Evolutionary conservation across 92 coral and sea anemone genomes (phyloP).

Genomic region (Heliopora coerulea): DNA sequence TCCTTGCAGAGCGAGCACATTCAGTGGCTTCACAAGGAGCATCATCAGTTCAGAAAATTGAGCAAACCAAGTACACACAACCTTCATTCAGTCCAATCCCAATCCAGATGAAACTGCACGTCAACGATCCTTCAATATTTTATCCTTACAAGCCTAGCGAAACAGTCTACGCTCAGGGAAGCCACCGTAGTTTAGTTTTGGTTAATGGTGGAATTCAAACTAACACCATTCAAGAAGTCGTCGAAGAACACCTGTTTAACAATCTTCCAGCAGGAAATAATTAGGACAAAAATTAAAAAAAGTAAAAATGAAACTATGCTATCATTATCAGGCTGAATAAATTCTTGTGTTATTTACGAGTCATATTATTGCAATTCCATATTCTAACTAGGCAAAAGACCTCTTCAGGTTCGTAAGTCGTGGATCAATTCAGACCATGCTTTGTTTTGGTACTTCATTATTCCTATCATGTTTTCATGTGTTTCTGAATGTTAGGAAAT

Average conservation of each 20-base stretch:
- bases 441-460: too few species aligned
- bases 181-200: conserved; percentile 64
- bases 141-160: conserved; percentile 6
- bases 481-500: too few species aligned
- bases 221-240: conserved; percentile 59
- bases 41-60: background rate
- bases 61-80: background rate
- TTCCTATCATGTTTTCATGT: too few species aligned
- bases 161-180: conserved; percentile 60
- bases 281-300: background rate
- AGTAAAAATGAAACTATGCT: background rate
- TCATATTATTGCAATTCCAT: too few species aligned
- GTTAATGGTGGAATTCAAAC: conserved; percentile 70
- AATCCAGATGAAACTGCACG: background rate
- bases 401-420: too few species aligned
- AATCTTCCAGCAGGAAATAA: too few species aligned
- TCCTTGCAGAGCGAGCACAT: conserved; percentile 4
- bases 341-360: too few species aligned
- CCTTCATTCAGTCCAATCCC: background rate
- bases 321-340: too few species aligned
- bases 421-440: too few species aligned
- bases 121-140: background rate
- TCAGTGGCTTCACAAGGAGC: background rate
- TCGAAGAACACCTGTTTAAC: conserved; percentile 48
- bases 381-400: too few species aligned